Base-by-base conservation (phyloP, 1,140 invertebrate genomes). In the Pomacea maculata region DNA sequence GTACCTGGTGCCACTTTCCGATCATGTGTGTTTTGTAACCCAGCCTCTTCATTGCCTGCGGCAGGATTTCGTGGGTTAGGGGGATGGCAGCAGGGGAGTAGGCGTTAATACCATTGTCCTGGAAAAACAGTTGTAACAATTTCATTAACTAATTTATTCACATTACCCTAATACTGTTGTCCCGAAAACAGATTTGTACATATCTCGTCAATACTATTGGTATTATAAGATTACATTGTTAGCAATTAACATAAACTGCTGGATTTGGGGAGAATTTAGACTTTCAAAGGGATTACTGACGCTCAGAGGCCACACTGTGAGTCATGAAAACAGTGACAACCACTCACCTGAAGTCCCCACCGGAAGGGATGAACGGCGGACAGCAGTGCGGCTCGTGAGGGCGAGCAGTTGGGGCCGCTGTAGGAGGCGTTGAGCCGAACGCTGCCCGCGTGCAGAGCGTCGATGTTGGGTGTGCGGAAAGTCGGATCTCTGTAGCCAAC, bases 21-120 rank as follows among this genome's bases (percentile, higher is more conserved):
- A 88, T 80, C 52, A 83, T 80, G 79, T 89, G 87, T 9, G 86
- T 88, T n/a, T 79, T 57, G 80, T 89, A 89, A 45, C 83, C 84
- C 70, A 80, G 71, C 25, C 80, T 70, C 63, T 82, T 83, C 57
- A 85, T 52, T 25, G 73, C 74, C 64, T 85, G 67, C 8, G 88
- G 86, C 34, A 89, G 29, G 15, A 86, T 85, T 25, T 82, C 84
- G 15, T 83, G 63, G 45, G 85, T 72, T 25, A 87, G 75, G 4
- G 88, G 88, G 19, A 89, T 54, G 64, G 61, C 63, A 17, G 63
- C 75, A 19, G 63, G 14, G 75, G 63, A 65, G 10, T 52, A 15
- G 8, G 64, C 65, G 45, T 68, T 78, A 52, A 78, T 78, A 19
- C 55, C 75, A 52, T 78, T 65, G 12, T 45, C 34, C 34, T 45